Percentiles rank a stretch among this genome's conserved stretches.
phyloP scores from a whole-genome alignment of 2,113 vertebrate species.

The Conger conger region DNA sequence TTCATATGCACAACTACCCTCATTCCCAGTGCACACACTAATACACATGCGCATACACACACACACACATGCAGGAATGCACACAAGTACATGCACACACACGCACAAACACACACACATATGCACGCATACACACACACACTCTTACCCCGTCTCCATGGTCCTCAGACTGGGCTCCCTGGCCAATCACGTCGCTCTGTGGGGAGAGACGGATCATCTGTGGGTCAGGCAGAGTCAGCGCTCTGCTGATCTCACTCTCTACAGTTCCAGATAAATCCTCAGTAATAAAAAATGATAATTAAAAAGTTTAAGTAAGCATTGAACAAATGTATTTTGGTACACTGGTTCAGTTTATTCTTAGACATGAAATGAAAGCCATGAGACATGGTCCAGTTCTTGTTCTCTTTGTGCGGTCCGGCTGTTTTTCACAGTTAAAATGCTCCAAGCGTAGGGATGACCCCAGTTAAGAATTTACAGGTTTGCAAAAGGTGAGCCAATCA shows the following conservation, averaged over 20 bases:
- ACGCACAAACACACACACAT: too few species aligned
- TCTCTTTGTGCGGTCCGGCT: background rate
- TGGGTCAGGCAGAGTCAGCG: background rate
- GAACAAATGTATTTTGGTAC: background rate
- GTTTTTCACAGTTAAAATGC: background rate
- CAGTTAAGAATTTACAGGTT: background rate
- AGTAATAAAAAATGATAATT: background rate
- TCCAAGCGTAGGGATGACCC: background rate
- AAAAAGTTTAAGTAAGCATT: too few species aligned
- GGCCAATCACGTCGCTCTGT: conserved; percentile 34
- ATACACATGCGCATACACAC: too few species aligned
- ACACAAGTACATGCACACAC: too few species aligned
- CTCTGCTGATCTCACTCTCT: background rate
- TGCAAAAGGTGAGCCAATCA: background rate
- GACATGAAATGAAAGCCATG: background rate
- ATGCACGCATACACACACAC: conserved; percentile 26
- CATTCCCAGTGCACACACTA: too few species aligned
- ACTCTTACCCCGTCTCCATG: conserved; percentile 10
- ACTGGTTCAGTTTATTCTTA: conserved; percentile 15
- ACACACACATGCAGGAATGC: too few species aligned
- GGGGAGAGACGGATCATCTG: background rate
- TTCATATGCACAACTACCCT: too few species aligned
- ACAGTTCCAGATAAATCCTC: background rate
- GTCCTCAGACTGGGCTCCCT: conserved; percentile 23
- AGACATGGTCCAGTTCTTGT: conserved; percentile 10